Evolutionary conservation across 2,888 invertebrate species (phyloP), one percentile per base, ranked within the genome.

Genomic region (Aricia artaxerxes): DNA sequence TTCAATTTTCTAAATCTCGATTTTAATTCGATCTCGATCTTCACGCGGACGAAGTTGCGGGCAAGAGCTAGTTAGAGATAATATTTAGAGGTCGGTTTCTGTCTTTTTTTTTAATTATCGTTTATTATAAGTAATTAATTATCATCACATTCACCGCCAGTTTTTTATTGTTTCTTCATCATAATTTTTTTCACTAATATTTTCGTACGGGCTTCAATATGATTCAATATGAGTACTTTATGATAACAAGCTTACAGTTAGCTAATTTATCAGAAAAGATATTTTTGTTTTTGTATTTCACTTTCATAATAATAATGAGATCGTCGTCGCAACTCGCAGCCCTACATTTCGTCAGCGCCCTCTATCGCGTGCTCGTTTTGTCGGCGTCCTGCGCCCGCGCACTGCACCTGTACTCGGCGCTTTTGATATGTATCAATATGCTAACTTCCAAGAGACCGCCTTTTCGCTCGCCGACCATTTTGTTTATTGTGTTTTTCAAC

Each of bases 371-470:
- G 88, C 86, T 86, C 78, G 77, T 88, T 90, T 90, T 90, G 86
- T 87, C 88, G 89, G 90, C 88, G 89, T 88, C 88, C 84, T 86
- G 89, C 89, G 90, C 88, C 85, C 84, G 87, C 87, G 89, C 88
- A 84, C 84, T 60, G 79, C 79, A 79, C 75, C 75, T 79, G 84
- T 82, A 85, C 84, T 81, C 82, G 82, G 83, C 83, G 79, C 77
- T 89, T 92, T 92, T 92, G 91, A 92, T 90, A 88, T 88, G 84
- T 89, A 91, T 91, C 91, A 91, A 91, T 91, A 92, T 92, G 90
- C 91, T 91, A 91, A 92, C 88, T 86, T 87, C 85, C 88, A 75
- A 61, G 75, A 75, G 73, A 73, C 79, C 79, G 79, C 79, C 73
- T 79, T 76, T 76, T 35, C 57, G 53, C 53, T 57, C 57, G 35